Conservation (phyloP, 2,113 vertebrate genomes). For the Passer domesticus region DNA sequence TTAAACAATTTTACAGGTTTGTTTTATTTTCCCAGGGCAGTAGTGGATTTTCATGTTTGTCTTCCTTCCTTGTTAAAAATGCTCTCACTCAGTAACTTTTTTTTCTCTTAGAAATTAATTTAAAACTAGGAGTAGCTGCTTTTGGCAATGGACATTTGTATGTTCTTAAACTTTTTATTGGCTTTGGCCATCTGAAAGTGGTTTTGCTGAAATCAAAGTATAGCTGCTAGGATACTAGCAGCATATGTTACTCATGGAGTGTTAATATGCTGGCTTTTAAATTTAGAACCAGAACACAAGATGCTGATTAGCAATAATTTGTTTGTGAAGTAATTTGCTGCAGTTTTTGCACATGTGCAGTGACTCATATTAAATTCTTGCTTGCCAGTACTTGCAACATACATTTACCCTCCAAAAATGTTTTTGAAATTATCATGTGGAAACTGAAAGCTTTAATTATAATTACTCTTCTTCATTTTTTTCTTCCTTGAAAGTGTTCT, state of each 20-base stretch:
- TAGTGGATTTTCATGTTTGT: neutral
- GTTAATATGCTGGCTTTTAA: slow-evolving; percentile 76
- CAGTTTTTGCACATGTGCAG: slow-evolving; percentile 76
- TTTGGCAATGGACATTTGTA: neutral
- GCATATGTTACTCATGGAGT: slow-evolving; percentile 70
- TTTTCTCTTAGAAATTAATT: neutral
- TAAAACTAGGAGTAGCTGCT: neutral
- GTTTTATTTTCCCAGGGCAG: neutral
- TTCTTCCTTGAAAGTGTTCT: slow-evolving; percentile 37
- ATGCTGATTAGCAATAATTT: slow-evolving; percentile 82
- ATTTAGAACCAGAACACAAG: slow-evolving; percentile 81
- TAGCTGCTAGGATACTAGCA: slow-evolving; percentile 68
- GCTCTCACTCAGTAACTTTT: neutral
- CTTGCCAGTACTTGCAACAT: slow-evolving; percentile 54
- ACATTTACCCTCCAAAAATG: slow-evolving; percentile 71
- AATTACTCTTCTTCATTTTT: slow-evolving; percentile 48
- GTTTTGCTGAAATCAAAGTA: slow-evolving; percentile 65
- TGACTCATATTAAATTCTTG: slow-evolving; percentile 75
- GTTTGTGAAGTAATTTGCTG: slow-evolving; percentile 77
- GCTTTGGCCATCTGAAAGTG: slow-evolving; percentile 70
- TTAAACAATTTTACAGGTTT: neutral
- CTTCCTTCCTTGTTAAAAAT: neutral
- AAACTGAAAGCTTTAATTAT: slow-evolving; percentile 64
- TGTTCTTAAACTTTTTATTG: slow-evolving; percentile 30
- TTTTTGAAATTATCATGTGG: slow-evolving; percentile 57